Base-by-base conservation (phyloP, 2,888 invertebrate species). In the Chaetogeoica ovagalla region DNA sequence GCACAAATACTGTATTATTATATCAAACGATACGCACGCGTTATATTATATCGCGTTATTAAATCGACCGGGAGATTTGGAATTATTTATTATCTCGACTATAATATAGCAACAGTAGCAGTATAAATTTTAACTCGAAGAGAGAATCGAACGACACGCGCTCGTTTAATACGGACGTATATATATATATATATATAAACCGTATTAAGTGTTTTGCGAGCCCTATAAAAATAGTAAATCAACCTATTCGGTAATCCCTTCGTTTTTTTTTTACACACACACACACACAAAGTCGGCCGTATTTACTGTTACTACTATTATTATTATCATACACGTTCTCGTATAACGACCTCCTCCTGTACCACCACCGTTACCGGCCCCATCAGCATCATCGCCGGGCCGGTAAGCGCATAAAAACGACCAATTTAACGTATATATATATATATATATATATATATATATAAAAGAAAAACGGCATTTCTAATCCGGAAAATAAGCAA, bases 401-500 rank as follows among this genome's bases (percentile, higher is more conserved):
- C 21, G 55, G 11, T 30, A 30, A 30, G 57, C 66, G 9, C 21
- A 74, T 75, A 66, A 66, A 74, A 75, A 75, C 65, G 57, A 17
- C 68, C 60, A 5, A 43, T 9, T 6, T 8, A 4, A 39, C 39
- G 6, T 6, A 4, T 8, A 39, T 8, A 30, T 30, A 30, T 30
- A 30, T 30, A 30, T 30, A 30, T 13, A 30, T 15, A 30, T 0
- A 9, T 5, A 30, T 37, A 55, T 19, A 48, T 9, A 37, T 21
- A 55, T 63, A 69, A 21, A 71, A 55, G 70, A 62, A 57, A 77
- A 62, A 70, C 62, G 63, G 43, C 63, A 69, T 62, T 70, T 79
- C 70, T 79, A 79, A 79, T 79, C 79, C 79, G 71, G 71, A 79
- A 79, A 79, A 79, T 79, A 79, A 79, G 79, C 79, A 71, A 79